These are phyloP conservation scores for Herminia tarsipennalis DNA, from an alignment of 2,888 invertebrate genomes.

Conservation along the genomic window DNA sequence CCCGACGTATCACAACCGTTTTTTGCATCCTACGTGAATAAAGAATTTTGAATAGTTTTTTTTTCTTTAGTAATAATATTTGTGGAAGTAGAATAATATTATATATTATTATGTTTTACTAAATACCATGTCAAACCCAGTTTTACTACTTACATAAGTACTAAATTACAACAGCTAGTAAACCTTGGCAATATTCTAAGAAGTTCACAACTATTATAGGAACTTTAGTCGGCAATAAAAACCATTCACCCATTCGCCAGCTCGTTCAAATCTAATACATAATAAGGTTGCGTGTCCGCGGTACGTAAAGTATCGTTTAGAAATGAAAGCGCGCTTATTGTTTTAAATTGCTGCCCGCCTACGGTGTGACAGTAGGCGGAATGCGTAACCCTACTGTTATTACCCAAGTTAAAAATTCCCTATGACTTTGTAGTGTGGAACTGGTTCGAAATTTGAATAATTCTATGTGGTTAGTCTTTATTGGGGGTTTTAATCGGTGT, in stretches of 20 bases:
- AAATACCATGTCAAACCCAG: too few relatives aligned
- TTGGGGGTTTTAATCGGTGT: too few relatives aligned
- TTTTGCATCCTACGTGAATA: too few relatives aligned
- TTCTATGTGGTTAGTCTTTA: conserved; percentile 3
- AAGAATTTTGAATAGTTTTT: too few relatives aligned
- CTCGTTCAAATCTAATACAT: conserved; percentile 49
- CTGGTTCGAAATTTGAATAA: conserved; percentile 14
- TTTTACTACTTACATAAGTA: background rate
- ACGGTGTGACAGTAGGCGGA: conserved; percentile 74
- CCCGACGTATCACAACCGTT: too few relatives aligned
- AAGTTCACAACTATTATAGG: background rate
- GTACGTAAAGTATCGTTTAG: conserved; percentile 72
- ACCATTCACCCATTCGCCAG: conserved; percentile 55
- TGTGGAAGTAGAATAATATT: too few relatives aligned
- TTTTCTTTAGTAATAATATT: too few relatives aligned
- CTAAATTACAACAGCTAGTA: background rate
- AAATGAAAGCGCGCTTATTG: conserved; percentile 79
- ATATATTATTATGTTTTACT: too few relatives aligned
- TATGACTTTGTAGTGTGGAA: conserved; percentile 4
- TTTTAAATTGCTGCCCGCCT: conserved; percentile 82
- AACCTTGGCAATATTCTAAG: conserved; percentile 1
- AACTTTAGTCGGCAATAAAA: conserved; percentile 3
- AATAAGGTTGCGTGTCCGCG: conserved; percentile 63
- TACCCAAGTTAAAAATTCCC: conserved; percentile 34
- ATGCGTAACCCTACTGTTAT: conserved; percentile 48